These are phyloP conservation scores for Meghimatium bilineatum DNA, from an alignment of 2,888 invertebrate species.

Conservation along the genomic window DNA sequence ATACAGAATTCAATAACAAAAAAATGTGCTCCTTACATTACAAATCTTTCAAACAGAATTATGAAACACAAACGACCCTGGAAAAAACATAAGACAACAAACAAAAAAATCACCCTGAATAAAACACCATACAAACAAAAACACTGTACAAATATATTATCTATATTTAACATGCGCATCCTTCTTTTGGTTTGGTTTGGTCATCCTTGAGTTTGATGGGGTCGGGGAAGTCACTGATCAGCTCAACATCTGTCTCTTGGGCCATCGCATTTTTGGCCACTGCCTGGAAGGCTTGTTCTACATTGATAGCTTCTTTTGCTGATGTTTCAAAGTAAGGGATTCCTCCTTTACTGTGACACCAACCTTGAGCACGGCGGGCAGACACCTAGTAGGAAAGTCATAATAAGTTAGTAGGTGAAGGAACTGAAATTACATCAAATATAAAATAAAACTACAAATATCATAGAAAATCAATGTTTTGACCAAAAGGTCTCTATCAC, in stretches of 20 bases:
- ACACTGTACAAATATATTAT: not conserved
- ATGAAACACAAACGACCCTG: not conserved
- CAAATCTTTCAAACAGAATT: not conserved
- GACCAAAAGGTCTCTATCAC: too few species aligned
- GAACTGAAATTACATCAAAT: too few species aligned
- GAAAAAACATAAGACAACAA: not conserved
- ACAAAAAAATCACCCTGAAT: too few species aligned
- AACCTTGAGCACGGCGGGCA: slow-evolving; percentile 86
- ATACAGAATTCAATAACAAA: too few species aligned
- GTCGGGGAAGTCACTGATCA: slow-evolving; percentile 98
- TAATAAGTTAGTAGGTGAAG: not conserved
- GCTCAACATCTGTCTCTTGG: slow-evolving; percentile 86
- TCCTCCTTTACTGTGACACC: slow-evolving; percentile 99
- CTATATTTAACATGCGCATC: slow-evolving; percentile 32
- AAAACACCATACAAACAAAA: not conserved
- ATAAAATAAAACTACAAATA: too few species aligned
- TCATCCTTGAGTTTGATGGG: slow-evolving; percentile 83
- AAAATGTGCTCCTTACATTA: too few species aligned
- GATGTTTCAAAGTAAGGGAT: slow-evolving; percentile 99
- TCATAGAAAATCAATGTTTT: too few species aligned
- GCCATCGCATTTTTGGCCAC: slow-evolving; percentile 98
- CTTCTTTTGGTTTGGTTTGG: slow-evolving; percentile 63
- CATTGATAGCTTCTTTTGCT: slow-evolving; percentile 99
- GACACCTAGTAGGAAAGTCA: slow-evolving; percentile 71
- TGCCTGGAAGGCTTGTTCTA: slow-evolving; percentile 98